Conservation (phyloP, 92 coral and sea anemone genomes). For the Epizoanthus stellaris region DNA sequence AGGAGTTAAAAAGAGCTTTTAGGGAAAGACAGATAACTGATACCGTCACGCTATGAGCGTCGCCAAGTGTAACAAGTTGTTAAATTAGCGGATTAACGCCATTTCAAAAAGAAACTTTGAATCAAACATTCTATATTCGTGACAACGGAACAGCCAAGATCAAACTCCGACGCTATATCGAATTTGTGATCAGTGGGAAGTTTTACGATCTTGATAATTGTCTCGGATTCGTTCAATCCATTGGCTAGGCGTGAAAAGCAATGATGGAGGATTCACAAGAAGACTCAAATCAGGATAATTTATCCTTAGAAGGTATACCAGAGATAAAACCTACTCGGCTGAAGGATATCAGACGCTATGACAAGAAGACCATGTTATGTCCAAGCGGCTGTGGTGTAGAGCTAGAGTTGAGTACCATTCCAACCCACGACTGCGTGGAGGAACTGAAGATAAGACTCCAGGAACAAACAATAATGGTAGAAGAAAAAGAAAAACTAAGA, state of each 20-base stretch:
- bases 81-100: constrained; percentile 21
- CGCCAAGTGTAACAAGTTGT: constrained; percentile 29
- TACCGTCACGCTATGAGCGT: constrained; percentile 27
- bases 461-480: constrained; percentile 46
- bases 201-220: constrained; percentile 32
- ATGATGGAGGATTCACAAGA: constrained; percentile 38
- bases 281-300: constrained; percentile 24
- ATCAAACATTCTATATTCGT: constrained; percentile 2
- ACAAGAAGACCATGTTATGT: constrained; percentile 83
- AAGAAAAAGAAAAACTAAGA: constrained; percentile 55
- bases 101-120: background rate
- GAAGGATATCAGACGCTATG: constrained; percentile 89
- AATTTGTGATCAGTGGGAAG: constrained; percentile 15
- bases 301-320: constrained; percentile 30
- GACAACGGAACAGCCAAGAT: constrained; percentile 4
- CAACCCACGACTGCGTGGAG: constrained; percentile 74
- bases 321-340: constrained; percentile 49
- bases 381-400: constrained; percentile 86
- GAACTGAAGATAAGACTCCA: constrained; percentile 60
- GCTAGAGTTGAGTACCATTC: constrained; percentile 66
- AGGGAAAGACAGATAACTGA: constrained; percentile 29
- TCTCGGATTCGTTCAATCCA: background rate
- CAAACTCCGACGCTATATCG: constrained; percentile 3
- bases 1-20: background rate
- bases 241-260: background rate